These are phyloP conservation scores for Eremophila alpestris DNA, from an alignment of 2,797 vertebrate species.

Conservation along the genomic window DNA sequence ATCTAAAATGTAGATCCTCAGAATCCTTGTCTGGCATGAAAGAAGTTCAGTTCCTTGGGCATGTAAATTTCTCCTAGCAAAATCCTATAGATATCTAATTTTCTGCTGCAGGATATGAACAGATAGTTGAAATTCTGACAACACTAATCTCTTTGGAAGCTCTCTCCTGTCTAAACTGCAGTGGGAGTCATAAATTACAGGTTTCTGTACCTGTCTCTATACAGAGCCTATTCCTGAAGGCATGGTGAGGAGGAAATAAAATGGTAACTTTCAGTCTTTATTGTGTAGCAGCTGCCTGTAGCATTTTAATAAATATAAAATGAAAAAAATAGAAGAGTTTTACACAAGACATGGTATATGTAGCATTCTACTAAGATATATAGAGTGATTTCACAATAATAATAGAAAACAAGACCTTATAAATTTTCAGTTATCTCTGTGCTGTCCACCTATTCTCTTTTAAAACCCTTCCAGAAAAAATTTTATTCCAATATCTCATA, in stretches of 20 bases:
- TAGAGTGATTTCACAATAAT: neutral
- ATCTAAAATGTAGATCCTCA: neutral
- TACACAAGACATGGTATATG: neutral
- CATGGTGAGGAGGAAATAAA: neutral
- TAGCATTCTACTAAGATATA: neutral
- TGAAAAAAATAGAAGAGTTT: neutral
- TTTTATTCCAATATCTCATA: neutral
- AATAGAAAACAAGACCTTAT: neutral
- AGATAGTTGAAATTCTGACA: constrained; percentile 31
- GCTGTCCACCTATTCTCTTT: neutral
- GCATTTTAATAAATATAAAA: neutral
- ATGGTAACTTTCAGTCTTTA: neutral
- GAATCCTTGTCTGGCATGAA: neutral
- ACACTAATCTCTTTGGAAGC: neutral
- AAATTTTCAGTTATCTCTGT: neutral
- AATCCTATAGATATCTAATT: constrained; percentile 6
- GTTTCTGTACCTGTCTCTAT: constrained; percentile 18
- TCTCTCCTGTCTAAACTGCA: neutral
- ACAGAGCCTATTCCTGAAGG: neutral
- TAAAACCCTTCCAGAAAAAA: neutral
- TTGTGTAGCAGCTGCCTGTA: neutral
- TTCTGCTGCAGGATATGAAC: neutral
- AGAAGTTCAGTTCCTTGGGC: neutral
- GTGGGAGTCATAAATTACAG: neutral
- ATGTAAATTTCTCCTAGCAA: neutral